A percentile compares a stretch with the other conserved stretches of the same genome.
Evolutionary conservation across 1,140 invertebrate genomes (phyloP).

Genomic region (Drosophila willistoni): DNA sequence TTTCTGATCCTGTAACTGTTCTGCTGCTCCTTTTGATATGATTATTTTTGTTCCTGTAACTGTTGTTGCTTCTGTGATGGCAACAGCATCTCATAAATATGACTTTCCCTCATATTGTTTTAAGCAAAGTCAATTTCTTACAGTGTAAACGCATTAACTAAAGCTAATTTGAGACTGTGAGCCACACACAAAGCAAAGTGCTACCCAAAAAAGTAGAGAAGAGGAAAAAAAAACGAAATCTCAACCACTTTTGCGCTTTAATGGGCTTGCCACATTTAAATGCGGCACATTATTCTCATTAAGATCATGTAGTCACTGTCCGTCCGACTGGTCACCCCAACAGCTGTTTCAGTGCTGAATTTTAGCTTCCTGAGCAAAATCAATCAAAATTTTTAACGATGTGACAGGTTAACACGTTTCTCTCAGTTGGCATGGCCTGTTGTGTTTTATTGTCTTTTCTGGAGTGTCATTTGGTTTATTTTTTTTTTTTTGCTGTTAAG

Average conservation of each 20-base stretch:
- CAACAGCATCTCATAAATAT: too few species aligned
- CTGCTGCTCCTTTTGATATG: too few species aligned
- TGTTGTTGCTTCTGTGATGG: too few species aligned
- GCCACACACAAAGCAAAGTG: constrained; percentile 35
- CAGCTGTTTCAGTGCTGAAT: constrained; percentile 24
- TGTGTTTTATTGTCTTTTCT: constrained; percentile 53
- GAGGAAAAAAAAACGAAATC: constrained; percentile 13
- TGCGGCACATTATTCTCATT: constrained; percentile 73
- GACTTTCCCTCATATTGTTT: too few species aligned
- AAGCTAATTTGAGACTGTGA: background rate
- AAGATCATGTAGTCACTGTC: constrained; percentile 50
- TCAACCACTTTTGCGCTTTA: constrained; percentile 30
- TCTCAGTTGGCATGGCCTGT: constrained; percentile 18
- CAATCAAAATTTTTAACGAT: constrained; percentile 77
- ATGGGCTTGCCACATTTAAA: constrained; percentile 71
- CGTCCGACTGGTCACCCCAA: constrained; percentile 11
- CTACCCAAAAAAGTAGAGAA: constrained; percentile 14
- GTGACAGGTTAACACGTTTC: constrained; percentile 52
- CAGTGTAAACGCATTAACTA: background rate
- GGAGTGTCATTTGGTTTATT: background rate
- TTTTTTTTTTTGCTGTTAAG: background rate
- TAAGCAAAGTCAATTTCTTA: too few species aligned
- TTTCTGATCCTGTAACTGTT: too few species aligned
- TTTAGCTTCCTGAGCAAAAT: constrained; percentile 71
- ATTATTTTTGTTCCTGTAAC: too few species aligned